phyloP scores from a whole-genome alignment of 1,140 invertebrate genomes.

The Monomorium pharaonis region DNA sequence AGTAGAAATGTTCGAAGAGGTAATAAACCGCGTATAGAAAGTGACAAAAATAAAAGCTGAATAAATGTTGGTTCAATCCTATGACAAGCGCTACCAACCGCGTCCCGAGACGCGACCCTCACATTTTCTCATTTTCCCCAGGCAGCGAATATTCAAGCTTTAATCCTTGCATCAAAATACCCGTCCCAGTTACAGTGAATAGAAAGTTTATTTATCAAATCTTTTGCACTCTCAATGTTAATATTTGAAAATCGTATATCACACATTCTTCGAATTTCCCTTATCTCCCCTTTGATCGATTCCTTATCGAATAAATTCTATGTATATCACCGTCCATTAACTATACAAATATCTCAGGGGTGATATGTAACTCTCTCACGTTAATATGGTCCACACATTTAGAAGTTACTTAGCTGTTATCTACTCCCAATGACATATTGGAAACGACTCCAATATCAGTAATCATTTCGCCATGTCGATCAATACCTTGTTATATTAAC shows the following conservation, averaged over 20 bases:
- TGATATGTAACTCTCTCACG: neutral
- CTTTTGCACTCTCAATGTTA: neutral
- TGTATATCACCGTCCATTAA: neutral
- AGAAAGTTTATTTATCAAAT: neutral
- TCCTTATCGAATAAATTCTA: neutral
- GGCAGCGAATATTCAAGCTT: conserved; percentile 21
- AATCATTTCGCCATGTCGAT: conserved; percentile 24
- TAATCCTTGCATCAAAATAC: conserved; percentile 8
- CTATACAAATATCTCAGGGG: neutral
- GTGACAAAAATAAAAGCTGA: conserved; percentile 44
- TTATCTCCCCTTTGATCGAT: neutral
- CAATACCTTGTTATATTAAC: neutral
- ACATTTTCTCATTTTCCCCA: conserved; percentile 40
- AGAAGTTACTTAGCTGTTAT: conserved; percentile 2
- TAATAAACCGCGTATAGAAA: conserved; percentile 24
- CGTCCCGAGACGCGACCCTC: neutral
- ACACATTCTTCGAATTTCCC: neutral
- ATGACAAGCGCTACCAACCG: neutral
- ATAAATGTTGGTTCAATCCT: conserved; percentile 24
- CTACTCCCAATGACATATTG: conserved; percentile 14
- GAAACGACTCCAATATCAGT: conserved; percentile 23
- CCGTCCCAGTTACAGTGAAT: neutral
- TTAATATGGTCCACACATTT: neutral
- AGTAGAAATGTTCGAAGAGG: neutral
- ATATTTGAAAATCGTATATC: neutral